phyloP scores from a whole-genome alignment of 2,888 invertebrate genomes.

The Troglohyphantes excavatus region DNA sequence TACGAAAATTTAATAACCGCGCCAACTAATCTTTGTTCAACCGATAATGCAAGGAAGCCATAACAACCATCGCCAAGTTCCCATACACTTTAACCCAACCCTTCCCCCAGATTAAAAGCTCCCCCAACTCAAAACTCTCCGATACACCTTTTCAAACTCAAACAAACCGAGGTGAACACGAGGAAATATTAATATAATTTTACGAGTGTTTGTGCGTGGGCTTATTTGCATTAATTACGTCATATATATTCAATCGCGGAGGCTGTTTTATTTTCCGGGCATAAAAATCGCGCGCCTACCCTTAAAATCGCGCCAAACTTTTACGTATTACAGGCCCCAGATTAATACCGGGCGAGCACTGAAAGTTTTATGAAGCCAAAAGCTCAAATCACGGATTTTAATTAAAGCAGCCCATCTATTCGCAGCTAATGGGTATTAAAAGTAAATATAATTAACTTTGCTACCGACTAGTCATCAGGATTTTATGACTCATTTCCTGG shows the following conservation, averaged over 20 bases:
- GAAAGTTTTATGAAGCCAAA: slow-evolving; percentile 76
- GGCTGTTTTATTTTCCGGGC: slow-evolving; percentile 67
- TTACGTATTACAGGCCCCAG: slow-evolving; percentile 16
- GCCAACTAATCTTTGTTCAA: no score
- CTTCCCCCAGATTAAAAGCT: no score
- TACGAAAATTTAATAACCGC: no score
- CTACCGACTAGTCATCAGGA: slow-evolving; percentile 75
- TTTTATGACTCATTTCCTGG: slow-evolving; percentile 77
- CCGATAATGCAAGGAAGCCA: no score
- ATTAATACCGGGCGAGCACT: slow-evolving; percentile 46
- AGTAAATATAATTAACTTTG: slow-evolving; percentile 78
- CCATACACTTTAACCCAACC: no score
- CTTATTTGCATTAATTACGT: slow-evolving; percentile 77
- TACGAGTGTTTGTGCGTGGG: slow-evolving; percentile 67
- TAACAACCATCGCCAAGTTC: no score
- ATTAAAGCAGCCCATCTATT: slow-evolving; percentile 78
- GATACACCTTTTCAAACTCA: neutral
- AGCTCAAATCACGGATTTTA: slow-evolving; percentile 76
- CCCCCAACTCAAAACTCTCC: no score
- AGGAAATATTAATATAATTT: slow-evolving; percentile 75
- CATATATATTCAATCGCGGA: slow-evolving; percentile 76
- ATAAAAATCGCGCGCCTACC: slow-evolving; percentile 68
- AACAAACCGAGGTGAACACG: neutral
- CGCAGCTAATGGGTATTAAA: slow-evolving; percentile 76
- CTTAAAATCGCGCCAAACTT: neutral